Conservation (phyloP, 2,797 vertebrate genomes). For the Myripristis murdjan region DNA sequence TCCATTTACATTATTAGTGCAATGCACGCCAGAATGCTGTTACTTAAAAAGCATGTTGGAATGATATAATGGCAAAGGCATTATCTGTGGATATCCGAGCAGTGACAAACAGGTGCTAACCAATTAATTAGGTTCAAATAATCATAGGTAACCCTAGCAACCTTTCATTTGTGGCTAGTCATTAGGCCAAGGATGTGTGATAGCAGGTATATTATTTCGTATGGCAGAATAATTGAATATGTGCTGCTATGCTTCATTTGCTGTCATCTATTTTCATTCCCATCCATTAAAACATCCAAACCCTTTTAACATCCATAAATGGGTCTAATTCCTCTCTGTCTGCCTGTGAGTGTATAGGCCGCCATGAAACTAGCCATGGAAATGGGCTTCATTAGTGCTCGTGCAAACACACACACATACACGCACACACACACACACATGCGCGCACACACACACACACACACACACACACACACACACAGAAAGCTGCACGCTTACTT, state of each 20-base stretch:
- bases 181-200: constrained; percentile 21
- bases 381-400: constrained; percentile 76
- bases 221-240: constrained; percentile 50
- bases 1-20: not conserved
- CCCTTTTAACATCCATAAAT: constrained; percentile 78
- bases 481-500: constrained; percentile 24
- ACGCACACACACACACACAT: not conserved
- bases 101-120: constrained; percentile 32
- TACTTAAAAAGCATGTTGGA: not conserved
- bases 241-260: constrained; percentile 59
- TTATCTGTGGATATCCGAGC: constrained; percentile 11
- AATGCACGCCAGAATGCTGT: not conserved
- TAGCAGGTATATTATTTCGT: constrained; percentile 33
- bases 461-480: constrained; percentile 10
- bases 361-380: constrained; percentile 71
- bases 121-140: constrained; percentile 38
- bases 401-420: constrained; percentile 23
- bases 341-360: constrained; percentile 62
- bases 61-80: constrained; percentile 16
- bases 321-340: constrained; percentile 72
- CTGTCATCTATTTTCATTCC: constrained; percentile 67
- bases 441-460: constrained; percentile 28
- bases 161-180: constrained; percentile 40
- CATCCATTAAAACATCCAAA: constrained; percentile 74
- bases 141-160: constrained; percentile 26